Evolutionary conservation across 2,113 vertebrate species (phyloP).

Genomic region (Myiopsitta monachus): DNA sequence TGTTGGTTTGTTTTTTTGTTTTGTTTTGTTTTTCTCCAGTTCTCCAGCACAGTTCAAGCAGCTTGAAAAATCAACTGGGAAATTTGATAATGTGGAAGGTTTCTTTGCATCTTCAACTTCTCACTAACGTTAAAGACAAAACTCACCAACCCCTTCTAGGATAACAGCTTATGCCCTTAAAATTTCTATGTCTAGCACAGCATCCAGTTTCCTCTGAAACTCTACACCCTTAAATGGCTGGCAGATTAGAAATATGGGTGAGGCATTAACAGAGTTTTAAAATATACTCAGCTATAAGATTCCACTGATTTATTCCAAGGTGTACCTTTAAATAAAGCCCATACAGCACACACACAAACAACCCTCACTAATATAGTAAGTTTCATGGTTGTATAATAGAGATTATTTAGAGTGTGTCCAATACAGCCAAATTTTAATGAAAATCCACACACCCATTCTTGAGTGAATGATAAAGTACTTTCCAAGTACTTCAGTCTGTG

Average conservation of each 20-base stretch:
- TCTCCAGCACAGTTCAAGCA: background rate
- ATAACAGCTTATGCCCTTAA: background rate
- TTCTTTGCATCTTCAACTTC: background rate
- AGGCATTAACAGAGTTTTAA: background rate
- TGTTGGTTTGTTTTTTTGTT: no score
- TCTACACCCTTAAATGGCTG: background rate
- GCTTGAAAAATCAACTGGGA: background rate
- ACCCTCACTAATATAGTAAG: background rate
- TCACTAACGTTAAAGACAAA: background rate
- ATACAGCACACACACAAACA: background rate
- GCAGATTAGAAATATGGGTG: background rate
- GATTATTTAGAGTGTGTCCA: background rate
- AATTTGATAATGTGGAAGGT: rapidly evolving
- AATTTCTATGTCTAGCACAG: background rate
- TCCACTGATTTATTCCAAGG: background rate
- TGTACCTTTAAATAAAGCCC: background rate
- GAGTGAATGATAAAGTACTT: background rate
- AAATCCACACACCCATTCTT: background rate
- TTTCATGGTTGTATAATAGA: background rate
- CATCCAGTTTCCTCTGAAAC: background rate
- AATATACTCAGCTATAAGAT: background rate
- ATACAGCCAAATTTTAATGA: background rate
- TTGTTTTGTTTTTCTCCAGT: no score
- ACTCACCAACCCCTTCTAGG: background rate
- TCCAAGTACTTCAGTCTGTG: background rate